phyloP scores from a whole-genome alignment of 2,797 vertebrate species.

The Cetoscarus ocellatus region DNA sequence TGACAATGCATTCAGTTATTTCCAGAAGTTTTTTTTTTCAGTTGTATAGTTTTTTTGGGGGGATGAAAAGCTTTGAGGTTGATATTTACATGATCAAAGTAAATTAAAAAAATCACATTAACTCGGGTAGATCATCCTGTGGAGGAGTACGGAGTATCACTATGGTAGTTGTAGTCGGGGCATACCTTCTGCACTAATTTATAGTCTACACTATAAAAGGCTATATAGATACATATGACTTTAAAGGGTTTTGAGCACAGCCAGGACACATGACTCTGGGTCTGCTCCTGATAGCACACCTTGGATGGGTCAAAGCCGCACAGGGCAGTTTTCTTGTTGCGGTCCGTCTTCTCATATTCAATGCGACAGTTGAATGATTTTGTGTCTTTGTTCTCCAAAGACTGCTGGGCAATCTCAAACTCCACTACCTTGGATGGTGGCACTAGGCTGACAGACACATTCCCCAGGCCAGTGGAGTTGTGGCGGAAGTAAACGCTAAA shows the following conservation, averaged over 20 bases:
- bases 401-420: conserved; percentile 94
- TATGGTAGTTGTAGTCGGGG: conserved; percentile 99
- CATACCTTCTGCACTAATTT: conserved; percentile 99
- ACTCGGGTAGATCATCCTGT: conserved; percentile 87
- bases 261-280: conserved; percentile 99
- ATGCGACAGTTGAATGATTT: conserved; percentile 99
- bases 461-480: conserved; percentile 96
- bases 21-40: conserved; percentile 9
- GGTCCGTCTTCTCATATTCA: conserved; percentile 98
- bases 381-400: conserved; percentile 96
- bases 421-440: conserved; percentile 98
- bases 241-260: conserved; percentile 99
- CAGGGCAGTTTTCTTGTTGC: conserved; percentile 96
- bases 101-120: conserved; percentile 40
- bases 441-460: conserved; percentile 97
- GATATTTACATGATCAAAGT: conserved; percentile 53
- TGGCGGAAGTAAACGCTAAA: conserved; percentile 99
- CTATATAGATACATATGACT: conserved; percentile 99
- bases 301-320: conserved; percentile 94
- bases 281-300: conserved; percentile 98
- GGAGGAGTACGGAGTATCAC: conserved; percentile 96
- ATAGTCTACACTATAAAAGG: conserved; percentile 98
- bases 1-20: conserved; percentile 27
- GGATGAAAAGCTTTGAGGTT: conserved; percentile 48
- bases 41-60: conserved; percentile 56